phyloP scores from a whole-genome alignment of 2,113 vertebrate genomes.

The Haemorhous mexicanus region DNA sequence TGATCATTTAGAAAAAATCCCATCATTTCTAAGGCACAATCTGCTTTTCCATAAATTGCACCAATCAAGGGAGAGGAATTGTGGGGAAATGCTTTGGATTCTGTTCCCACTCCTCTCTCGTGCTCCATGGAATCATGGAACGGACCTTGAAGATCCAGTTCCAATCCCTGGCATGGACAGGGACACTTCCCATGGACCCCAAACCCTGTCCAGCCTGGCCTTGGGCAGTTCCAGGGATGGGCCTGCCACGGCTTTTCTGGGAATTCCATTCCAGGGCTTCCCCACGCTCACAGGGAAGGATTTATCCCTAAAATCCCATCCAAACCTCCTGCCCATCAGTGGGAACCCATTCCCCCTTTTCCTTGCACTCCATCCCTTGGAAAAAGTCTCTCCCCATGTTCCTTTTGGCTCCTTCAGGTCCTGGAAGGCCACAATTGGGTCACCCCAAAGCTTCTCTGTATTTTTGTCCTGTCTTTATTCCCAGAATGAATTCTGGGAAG shows the following conservation, averaged over 20 bases:
- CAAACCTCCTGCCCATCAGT: not conserved
- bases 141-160: not conserved
- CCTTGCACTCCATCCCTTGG: rapidly evolving
- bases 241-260: rapidly evolving
- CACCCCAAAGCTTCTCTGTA: not conserved
- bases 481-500: not conserved
- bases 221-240: not conserved
- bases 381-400: not conserved
- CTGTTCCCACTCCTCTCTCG: not conserved
- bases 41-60: not conserved
- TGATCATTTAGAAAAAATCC: rapidly evolving
- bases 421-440: not conserved
- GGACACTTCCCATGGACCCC: not conserved
- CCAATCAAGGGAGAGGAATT: rapidly evolving
- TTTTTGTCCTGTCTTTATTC: not conserved
- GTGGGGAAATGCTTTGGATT: not conserved
- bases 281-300: not conserved
- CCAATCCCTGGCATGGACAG: not conserved
- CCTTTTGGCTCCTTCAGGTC: not conserved
- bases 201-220: rapidly evolving
- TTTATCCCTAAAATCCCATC: not conserved
- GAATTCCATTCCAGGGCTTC: not conserved
- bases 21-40: not conserved
- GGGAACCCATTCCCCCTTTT: not conserved
- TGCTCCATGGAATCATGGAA: rapidly evolving